phyloP scores from a whole-genome alignment of 2,888 invertebrate species.

The Philopedon plagiatum region DNA sequence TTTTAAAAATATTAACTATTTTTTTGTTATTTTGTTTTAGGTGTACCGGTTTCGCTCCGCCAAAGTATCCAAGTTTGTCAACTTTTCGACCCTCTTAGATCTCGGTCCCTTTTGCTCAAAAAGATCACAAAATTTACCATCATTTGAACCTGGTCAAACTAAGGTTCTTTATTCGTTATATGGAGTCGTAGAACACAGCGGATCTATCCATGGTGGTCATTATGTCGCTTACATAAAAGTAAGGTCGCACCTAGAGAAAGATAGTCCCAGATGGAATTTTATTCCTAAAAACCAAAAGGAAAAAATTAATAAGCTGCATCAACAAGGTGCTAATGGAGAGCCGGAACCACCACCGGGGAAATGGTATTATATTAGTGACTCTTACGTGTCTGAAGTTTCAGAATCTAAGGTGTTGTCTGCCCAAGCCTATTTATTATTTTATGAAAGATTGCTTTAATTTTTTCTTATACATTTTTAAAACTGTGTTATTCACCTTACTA shows the following conservation, averaged over 20 bases:
- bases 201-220: conserved; percentile 89
- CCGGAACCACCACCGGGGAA: conserved; percentile 76
- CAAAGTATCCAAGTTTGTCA: conserved; percentile 89
- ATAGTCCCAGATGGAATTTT: conserved; percentile 83
- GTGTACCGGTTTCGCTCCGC: conserved; percentile 73
- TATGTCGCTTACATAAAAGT: conserved; percentile 97
- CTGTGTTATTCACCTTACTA: background rate
- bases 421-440: conserved; percentile 96
- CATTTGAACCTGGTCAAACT: conserved; percentile 64
- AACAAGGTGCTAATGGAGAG: conserved; percentile 66
- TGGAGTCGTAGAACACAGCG: conserved; percentile 96
- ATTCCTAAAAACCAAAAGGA: conserved; percentile 71
- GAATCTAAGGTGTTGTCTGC: conserved; percentile 86
- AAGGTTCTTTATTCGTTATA: conserved; percentile 88
- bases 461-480: conserved; percentile 11
- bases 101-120: conserved; percentile 91
- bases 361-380: conserved; percentile 97
- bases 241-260: conserved; percentile 73
- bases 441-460: conserved; percentile 88
- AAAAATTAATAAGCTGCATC: conserved; percentile 67
- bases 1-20: too few relatives aligned
- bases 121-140: conserved; percentile 74
- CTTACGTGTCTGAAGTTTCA: conserved; percentile 84
- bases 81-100: conserved; percentile 89
- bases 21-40: conserved; percentile 49